Conservation (phyloP, 1,140 invertebrate species). For the Ruditapes philippinarum region DNA sequence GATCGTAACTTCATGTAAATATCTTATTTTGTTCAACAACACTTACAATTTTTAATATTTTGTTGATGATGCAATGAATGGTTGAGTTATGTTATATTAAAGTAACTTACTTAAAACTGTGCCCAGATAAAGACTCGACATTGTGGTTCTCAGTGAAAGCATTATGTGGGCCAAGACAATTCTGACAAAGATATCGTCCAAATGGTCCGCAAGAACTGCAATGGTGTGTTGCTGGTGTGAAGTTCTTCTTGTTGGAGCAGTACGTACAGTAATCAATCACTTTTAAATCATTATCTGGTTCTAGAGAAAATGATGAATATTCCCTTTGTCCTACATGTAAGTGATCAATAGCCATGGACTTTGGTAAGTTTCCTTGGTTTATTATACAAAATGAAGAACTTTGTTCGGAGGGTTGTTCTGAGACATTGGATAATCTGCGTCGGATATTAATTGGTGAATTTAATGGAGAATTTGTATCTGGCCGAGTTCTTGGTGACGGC, state of each 20-base stretch:
- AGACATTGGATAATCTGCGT: background rate
- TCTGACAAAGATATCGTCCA: background rate
- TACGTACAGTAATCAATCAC: slow-evolving; percentile 5
- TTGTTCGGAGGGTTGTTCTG: background rate
- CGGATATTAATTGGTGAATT: background rate
- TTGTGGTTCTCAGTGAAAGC: background rate
- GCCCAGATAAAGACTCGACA: background rate
- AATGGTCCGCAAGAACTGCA: background rate
- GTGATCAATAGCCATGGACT: background rate
- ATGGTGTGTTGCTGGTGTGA: background rate
- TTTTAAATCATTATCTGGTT: background rate
- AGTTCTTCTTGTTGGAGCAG: background rate
- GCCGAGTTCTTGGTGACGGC: background rate
- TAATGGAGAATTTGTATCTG: background rate
- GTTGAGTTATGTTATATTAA: too few species aligned
- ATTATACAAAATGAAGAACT: background rate
- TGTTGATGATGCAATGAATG: too few species aligned
- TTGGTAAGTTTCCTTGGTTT: background rate
- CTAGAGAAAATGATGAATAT: background rate
- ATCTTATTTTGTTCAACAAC: too few species aligned
- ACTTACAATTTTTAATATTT: too few species aligned
- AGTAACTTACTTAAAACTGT: background rate
- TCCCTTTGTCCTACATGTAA: background rate
- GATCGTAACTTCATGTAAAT: too few species aligned
- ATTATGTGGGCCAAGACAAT: background rate